Conservation (phyloP, 2,888 invertebrate species). For the Nebria brevicollis region DNA sequence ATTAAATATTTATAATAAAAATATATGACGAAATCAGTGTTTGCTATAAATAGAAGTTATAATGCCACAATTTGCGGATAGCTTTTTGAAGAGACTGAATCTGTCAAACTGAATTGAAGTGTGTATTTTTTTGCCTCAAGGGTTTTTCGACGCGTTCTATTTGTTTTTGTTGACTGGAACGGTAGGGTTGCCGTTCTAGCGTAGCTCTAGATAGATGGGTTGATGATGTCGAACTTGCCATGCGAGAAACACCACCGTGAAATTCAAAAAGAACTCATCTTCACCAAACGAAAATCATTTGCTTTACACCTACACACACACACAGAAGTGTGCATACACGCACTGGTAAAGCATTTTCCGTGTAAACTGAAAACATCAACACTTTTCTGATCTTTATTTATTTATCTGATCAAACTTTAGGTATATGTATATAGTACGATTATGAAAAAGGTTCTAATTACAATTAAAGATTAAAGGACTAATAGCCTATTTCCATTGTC, state of each 20-base stretch:
- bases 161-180: background rate
- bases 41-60: background rate
- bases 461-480: background rate
- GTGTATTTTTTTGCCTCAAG: slow-evolving; percentile 24
- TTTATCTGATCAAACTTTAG: background rate
- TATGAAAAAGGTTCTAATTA: background rate
- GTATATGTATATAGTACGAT: background rate
- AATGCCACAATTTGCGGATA: slow-evolving; percentile 20
- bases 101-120: slow-evolving; percentile 32
- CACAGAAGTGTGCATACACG: background rate
- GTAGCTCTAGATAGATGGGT: background rate
- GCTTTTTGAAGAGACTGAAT: slow-evolving; percentile 27
- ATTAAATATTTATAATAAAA: background rate
- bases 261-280: slow-evolving; percentile 1
- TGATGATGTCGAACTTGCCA: background rate
- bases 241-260: background rate
- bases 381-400: background rate
- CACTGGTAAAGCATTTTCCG: background rate
- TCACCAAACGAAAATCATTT: background rate
- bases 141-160: background rate
- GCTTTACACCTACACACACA: background rate
- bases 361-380: background rate
- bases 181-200: background rate
- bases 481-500: background rate
- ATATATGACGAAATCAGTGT: background rate